Percentiles rank a stretch among this genome's conserved stretches.
These are phyloP conservation scores for Chascanopsetta lugubris DNA, from an alignment of 2,113 vertebrate species.

Conservation along the genomic window DNA sequence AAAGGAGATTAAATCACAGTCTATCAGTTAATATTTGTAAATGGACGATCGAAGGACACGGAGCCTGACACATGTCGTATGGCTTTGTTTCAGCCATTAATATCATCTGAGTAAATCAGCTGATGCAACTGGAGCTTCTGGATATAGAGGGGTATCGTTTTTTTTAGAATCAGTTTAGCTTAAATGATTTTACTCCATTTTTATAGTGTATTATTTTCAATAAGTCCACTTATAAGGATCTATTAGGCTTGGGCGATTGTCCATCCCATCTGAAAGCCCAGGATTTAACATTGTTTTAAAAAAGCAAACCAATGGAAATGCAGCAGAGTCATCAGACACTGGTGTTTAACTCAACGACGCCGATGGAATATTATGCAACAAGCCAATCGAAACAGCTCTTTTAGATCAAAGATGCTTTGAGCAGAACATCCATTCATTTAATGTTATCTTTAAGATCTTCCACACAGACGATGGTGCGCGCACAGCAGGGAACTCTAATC, in stretches of 20 bases:
- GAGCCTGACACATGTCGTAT: background rate
- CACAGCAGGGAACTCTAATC: background rate
- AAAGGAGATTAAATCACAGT: constrained; percentile 9
- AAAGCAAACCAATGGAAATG: too few species aligned
- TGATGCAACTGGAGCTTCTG: constrained; percentile 4
- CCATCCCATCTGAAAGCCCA: too few species aligned
- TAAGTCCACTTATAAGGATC: too few species aligned
- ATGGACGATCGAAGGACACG: constrained; percentile 13
- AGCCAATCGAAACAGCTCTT: background rate
- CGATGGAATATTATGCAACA: background rate
- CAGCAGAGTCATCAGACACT: background rate
- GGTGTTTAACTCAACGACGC: too few species aligned
- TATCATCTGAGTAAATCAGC: constrained; percentile 9
- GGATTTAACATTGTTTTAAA: background rate
- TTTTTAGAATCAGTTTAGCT: too few species aligned
- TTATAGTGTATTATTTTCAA: background rate
- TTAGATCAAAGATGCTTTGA: background rate
- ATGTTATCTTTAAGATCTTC: background rate
- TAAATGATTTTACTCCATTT: background rate
- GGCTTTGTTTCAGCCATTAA: constrained; percentile 24
- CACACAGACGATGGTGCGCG: background rate
- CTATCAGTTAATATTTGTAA: constrained; percentile 9
- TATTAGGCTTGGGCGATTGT: background rate
- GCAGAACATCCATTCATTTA: background rate
- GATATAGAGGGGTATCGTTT: too few species aligned